phyloP scores from a whole-genome alignment of 2,113 vertebrate genomes.

The Drymodes brunneopygia region DNA sequence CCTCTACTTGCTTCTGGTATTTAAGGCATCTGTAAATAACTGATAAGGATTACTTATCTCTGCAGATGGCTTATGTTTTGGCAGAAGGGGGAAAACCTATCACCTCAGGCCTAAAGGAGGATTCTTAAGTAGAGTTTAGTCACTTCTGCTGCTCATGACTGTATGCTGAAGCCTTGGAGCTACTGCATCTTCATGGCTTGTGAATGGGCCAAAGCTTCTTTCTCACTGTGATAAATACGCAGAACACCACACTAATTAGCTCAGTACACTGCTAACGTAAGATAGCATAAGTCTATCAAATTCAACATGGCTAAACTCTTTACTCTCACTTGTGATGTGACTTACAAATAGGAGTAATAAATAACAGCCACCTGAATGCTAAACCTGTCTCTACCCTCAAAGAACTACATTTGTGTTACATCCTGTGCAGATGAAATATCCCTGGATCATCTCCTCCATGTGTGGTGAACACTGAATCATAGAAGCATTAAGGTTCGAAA shows the following conservation, averaged over 20 bases:
- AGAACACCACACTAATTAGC: not conserved
- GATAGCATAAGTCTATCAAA: not conserved
- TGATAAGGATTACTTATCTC: not conserved
- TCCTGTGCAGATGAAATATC: not conserved
- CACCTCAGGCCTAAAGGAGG: not conserved
- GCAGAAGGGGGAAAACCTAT: not conserved
- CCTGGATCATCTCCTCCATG: not conserved
- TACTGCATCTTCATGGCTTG: not conserved
- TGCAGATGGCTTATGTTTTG: not conserved
- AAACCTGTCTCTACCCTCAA: not conserved
- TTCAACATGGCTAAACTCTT: not conserved
- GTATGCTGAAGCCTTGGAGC: not conserved
- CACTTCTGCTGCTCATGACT: not conserved
- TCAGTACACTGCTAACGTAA: not conserved
- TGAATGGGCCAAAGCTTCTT: not conserved
- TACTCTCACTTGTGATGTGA: not conserved
- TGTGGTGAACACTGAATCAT: not conserved
- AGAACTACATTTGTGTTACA: not conserved
- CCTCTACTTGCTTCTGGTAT: not conserved
- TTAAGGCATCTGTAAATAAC: not conserved
- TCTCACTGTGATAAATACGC: not conserved
- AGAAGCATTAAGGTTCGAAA: not conserved
- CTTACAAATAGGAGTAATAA: not conserved
- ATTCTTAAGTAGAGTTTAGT: not conserved
- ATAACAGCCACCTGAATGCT: not conserved